These are phyloP conservation scores for Adineta ricciae DNA, from an alignment of 2,888 invertebrate species.

Conservation along the genomic window DNA sequence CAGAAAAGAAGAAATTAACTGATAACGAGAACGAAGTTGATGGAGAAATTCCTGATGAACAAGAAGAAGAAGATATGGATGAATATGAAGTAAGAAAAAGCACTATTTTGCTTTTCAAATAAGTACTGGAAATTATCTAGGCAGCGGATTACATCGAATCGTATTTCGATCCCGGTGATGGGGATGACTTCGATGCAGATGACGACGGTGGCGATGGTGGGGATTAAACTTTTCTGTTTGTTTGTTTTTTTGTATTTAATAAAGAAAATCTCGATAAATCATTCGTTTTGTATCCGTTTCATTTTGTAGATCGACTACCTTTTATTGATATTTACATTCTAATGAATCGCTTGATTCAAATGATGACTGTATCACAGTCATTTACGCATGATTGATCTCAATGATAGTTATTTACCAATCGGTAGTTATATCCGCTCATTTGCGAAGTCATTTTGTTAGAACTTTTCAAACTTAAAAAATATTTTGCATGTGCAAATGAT, in stretches of 20 bases:
- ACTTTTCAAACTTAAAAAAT: too few species aligned
- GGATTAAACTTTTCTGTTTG: neutral
- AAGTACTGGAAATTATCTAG: neutral
- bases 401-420: too few species aligned
- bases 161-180: neutral
- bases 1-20: constrained; percentile 12
- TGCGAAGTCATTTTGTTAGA: too few species aligned
- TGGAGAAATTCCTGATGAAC: neutral
- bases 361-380: too few species aligned
- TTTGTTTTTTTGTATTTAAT: neutral
- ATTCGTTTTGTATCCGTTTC: neutral
- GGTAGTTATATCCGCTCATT: too few species aligned
- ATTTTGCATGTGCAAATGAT: too few species aligned
- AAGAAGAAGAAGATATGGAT: constrained; percentile 7
- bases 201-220: constrained; percentile 11
- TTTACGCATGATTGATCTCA: too few species aligned
- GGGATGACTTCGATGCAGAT: neutral
- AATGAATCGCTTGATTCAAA: too few species aligned
- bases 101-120: neutral
- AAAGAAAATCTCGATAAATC: neutral
- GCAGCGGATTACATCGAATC: neutral
- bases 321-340: too few species aligned
- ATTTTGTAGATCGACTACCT: too few species aligned
- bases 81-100: neutral
- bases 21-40: constrained; percentile 15